Percentiles rank a stretch among this genome's conserved stretches.
These are phyloP conservation scores for Dilophus febrilis DNA, from an alignment of 2,888 invertebrate species.

Conservation along the genomic window DNA sequence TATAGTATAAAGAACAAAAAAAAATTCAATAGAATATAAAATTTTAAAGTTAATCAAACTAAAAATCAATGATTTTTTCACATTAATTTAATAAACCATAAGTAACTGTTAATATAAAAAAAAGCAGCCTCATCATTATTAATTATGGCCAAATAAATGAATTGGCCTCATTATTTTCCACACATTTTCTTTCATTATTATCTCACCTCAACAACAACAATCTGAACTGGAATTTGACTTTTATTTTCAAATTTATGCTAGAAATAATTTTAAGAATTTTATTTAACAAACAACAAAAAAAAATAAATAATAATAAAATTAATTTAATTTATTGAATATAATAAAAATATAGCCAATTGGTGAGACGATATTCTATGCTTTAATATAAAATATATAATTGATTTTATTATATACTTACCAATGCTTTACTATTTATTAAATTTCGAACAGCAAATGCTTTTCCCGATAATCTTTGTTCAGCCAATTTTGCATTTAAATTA, in stretches of 20 bases:
- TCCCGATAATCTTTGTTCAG: constrained; percentile 40
- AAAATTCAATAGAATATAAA: too few species aligned
- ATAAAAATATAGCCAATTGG: not conserved
- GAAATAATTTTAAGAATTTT: not conserved
- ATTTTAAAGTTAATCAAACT: too few species aligned
- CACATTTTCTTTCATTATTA: too few species aligned
- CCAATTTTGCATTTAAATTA: constrained; percentile 63
- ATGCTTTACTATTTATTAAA: constrained; percentile 53
- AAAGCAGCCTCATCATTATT: too few species aligned
- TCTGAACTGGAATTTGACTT: constrained; percentile 3
- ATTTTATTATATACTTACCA: constrained; percentile 31
- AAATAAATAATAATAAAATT: too few species aligned
- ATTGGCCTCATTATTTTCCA: too few species aligned
- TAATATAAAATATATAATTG: constrained; percentile 3
- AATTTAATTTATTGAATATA: not conserved
- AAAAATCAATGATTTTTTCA: too few species aligned
- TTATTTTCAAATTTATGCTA: constrained; percentile 2
- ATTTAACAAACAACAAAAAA: too few species aligned
- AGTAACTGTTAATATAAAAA: too few species aligned
- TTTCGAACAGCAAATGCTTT: constrained; percentile 52
- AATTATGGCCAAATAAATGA: too few species aligned
- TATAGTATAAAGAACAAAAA: too few species aligned
- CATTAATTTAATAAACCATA: too few species aligned
- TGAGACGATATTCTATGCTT: not conserved
- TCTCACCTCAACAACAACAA: not conserved